phyloP scores from a whole-genome alignment of 2,113 vertebrate species.

The Pluvianellus socialis region DNA sequence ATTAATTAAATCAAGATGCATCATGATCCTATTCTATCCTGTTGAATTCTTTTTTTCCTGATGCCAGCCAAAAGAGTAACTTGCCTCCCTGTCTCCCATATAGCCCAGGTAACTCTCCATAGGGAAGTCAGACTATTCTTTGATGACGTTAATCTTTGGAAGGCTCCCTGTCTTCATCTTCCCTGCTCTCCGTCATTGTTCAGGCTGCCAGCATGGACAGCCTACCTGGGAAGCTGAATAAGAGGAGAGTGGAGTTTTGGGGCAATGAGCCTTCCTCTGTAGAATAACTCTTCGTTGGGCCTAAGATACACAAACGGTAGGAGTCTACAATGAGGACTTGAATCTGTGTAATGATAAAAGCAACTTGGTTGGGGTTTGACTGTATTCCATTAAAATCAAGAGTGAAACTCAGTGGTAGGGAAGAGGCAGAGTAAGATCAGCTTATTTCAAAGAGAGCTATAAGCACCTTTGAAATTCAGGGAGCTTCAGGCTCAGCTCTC shows the following conservation, averaged over 20 bases:
- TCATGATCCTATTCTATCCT: neutral
- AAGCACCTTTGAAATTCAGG: neutral
- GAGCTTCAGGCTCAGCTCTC: neutral
- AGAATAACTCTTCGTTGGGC: neutral
- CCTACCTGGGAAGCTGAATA: neutral
- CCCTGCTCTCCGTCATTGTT: neutral
- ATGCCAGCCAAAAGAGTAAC: neutral
- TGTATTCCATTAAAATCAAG: neutral
- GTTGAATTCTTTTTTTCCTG: neutral
- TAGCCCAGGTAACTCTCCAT: neutral
- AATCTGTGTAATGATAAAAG: neutral
- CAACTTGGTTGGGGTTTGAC: neutral
- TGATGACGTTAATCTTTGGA: neutral
- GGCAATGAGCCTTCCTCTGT: neutral
- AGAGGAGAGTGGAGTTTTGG: neutral
- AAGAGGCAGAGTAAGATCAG: neutral
- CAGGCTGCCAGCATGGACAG: neutral
- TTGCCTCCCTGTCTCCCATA: neutral
- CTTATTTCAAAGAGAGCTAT: neutral
- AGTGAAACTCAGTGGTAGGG: neutral
- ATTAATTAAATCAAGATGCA: neutral
- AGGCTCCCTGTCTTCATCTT: neutral
- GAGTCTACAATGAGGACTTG: neutral
- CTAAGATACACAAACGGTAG: neutral
- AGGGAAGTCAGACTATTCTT: neutral